These are phyloP conservation scores for Isaurus tuberculatus DNA, from an alignment of 92 coral and sea anemone species.

Conservation along the genomic window DNA sequence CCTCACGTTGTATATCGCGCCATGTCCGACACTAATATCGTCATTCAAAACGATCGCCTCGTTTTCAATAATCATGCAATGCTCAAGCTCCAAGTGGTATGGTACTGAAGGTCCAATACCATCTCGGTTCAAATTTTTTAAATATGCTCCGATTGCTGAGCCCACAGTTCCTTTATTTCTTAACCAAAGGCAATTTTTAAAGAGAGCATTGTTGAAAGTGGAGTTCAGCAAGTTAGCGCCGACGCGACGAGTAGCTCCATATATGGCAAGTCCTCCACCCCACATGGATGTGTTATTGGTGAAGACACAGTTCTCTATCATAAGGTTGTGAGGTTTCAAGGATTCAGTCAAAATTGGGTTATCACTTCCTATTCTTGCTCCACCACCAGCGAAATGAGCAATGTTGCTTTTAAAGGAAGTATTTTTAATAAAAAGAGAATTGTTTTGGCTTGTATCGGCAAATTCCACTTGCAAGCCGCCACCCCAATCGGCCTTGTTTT, in stretches of 20 bases:
- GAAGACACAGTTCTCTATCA: conserved; percentile 27
- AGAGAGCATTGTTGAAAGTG: conserved; percentile 4
- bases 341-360: conserved; percentile 28
- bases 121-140: conserved; percentile 30
- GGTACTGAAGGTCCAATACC: conserved; percentile 46
- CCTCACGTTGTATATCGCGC: conserved; percentile 36
- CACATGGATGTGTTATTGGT: conserved; percentile 30
- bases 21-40: conserved; percentile 5
- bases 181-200: conserved; percentile 19
- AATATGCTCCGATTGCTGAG: conserved; percentile 36
- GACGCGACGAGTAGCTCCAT: conserved; percentile 36
- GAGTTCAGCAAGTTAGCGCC: conserved; percentile 22
- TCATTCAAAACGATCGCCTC: conserved; percentile 23
- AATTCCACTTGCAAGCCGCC: conserved; percentile 85
- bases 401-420: conserved; percentile 64
- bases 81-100: conserved; percentile 29
- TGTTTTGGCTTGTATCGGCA: conserved; percentile 60
- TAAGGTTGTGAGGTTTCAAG: conserved; percentile 40
- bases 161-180: conserved; percentile 38
- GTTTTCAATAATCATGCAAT: conserved; percentile 34
- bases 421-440: conserved; percentile 60
- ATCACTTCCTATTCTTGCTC: conserved; percentile 60
- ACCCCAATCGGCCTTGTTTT: conserved; percentile 86
- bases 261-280: conserved; percentile 41
- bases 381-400: conserved; percentile 80